Conservation (phyloP, 1,140 invertebrate species). For the Formica exsecta region DNA sequence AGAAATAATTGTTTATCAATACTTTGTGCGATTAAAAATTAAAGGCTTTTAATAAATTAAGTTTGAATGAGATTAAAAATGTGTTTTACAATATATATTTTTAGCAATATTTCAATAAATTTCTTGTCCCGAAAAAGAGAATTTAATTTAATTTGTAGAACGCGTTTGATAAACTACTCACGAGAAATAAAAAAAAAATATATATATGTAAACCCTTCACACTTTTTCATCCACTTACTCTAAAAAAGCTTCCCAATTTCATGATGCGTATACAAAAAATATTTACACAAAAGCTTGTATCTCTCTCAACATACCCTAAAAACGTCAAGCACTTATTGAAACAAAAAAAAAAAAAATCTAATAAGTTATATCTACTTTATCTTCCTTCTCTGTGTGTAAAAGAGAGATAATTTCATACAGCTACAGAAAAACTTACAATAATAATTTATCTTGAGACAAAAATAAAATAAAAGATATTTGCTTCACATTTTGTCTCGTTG, state of each 20-base stretch:
- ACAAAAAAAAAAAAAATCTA: background rate
- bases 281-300: background rate
- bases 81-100: constrained; percentile 16
- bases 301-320: background rate
- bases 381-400: background rate
- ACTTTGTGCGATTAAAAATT: background rate
- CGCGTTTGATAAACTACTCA: background rate
- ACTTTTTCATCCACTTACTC: background rate
- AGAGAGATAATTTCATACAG: background rate
- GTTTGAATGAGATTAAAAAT: background rate
- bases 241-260: constrained; percentile 11
- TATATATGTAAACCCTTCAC: background rate
- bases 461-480: constrained; percentile 22
- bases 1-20: background rate
- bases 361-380: background rate
- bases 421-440: background rate
- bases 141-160: background rate
- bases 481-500: background rate
- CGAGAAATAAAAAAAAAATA: background rate
- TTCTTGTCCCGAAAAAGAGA: background rate
- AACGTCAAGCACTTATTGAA: background rate
- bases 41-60: background rate
- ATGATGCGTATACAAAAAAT: background rate
- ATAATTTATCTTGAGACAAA: constrained; percentile 8
- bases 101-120: background rate